Conservation (phyloP, 2,113 vertebrate genomes). For the Odocoileus virginianus region DNA sequence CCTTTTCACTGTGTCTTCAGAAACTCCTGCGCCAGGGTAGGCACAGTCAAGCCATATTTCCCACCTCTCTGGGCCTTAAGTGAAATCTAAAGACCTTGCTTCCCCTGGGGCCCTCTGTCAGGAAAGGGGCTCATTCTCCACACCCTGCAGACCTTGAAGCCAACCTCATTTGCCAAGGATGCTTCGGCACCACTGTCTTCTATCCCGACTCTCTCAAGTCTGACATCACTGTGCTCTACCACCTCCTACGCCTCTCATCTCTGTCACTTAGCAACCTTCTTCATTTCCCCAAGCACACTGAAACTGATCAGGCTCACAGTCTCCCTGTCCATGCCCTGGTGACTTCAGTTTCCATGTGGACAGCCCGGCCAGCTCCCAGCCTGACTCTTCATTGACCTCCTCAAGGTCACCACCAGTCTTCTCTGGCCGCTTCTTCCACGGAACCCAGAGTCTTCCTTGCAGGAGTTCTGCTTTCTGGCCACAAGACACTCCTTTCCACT, state of each 20-base stretch:
- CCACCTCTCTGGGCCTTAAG: background rate
- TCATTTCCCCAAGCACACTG: background rate
- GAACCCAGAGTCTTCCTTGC: background rate
- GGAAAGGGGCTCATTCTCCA: background rate
- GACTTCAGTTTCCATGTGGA: background rate
- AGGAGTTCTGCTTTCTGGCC: background rate
- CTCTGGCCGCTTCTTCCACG: too few species aligned
- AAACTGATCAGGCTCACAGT: background rate
- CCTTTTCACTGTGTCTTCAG: background rate
- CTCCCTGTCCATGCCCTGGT: background rate
- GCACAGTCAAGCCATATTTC: background rate
- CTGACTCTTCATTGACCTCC: background rate
- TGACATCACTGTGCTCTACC: fast-evolving
- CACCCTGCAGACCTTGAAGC: background rate
- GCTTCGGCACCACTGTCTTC: background rate
- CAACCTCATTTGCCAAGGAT: background rate
- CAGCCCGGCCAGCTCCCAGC: background rate
- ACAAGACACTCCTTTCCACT: background rate
- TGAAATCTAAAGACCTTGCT: background rate
- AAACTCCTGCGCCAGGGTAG: background rate
- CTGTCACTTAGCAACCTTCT: background rate
- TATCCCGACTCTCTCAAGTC: background rate
- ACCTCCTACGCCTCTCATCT: too few species aligned
- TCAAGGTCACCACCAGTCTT: background rate
- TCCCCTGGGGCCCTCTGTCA: background rate